Evolutionary conservation across 1,140 invertebrate genomes (phyloP), one percentile per base, ranked within the genome.

Genomic region (Drosophila sp.): DNA sequence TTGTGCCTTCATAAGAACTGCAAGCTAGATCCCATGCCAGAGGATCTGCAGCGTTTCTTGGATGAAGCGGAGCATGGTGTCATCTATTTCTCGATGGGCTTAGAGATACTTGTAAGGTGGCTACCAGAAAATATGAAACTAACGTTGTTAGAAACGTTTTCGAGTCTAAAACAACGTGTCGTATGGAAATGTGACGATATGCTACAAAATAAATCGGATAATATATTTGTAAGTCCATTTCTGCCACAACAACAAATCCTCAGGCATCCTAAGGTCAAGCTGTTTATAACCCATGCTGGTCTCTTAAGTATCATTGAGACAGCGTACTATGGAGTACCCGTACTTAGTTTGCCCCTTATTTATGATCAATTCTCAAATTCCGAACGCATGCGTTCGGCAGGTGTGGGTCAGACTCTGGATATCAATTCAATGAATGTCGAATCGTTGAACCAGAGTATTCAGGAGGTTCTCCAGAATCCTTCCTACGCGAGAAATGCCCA

Each of bases 251-350:
- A 92, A 1, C 93, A 93, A 50, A 63, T 94, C 4, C 70, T 94
- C 4, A 92, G 91, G 40, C 90, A 92, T 72, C 76, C 87, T 4
- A 92, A 93, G 29, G 79, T 91, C 0, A 92, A 91, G 56, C 54
- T 93, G 0, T 95, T 95, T 70, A 93, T 95, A 8, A 93, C 93
- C n/a, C 94, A 95, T 65, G 94, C 93, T 33, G 94, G 94, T 1
- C 82, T 93, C 0, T 82, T 94, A 8, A 80, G 90, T 17, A 74
- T 90, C 0, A 92, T 92, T 23, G 94, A 95, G 73, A 91, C 93
- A 0, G 78, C 93, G 2, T 79, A 84, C 54, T 66, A 67, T 33
- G 72, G 62, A 0, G 72, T 84, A 1, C 84, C 84, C 1, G 33
- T 72, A 47, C 67, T 89, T 1, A 71, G 74, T 11, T 5, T 89